Evolutionary conservation across 2,797 vertebrate genomes (phyloP), one percentile per base, ranked within the genome.

Genomic region (Oryzias sinensis): DNA sequence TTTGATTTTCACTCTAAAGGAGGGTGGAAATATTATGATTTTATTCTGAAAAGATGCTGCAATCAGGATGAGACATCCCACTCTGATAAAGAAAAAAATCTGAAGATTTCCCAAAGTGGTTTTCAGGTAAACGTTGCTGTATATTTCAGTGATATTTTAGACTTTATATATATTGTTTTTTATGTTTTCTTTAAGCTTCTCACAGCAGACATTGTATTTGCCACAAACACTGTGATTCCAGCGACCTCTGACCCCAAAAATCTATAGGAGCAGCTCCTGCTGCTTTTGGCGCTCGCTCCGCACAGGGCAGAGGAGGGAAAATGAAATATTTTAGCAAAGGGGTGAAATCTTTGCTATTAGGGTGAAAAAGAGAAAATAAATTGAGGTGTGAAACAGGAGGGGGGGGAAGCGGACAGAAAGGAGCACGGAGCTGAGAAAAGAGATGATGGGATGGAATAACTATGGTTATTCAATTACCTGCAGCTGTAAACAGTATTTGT

Each of bases 171-270:
- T 37, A 11, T 37, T 13, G 33, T 37, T 37, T 37, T 11, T 33
- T 33, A 33, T 33, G 9, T 37, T 37, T 37, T 37, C 33, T 37
- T 37, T 37, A 37, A 37, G 9, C 33, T 37, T 37, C 33, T 37
- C 8, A 11, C 33, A 4, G 3, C 33, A 11, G 33, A 37, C 33
- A 37, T 11, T 37, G 33, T 37, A 47, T 49, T 41, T 11, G 37
- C 58, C 17, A 49, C 25, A 48, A 33, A 27, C 43, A 45, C 14
- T n/a, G 14, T 11, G 49, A 43, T 46, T 68, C 49, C 24, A 49
- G 33, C 56, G 53, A 68, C 68, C 53, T 6, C 18, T 69, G 66
- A 68, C 60, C 62, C 69, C 2, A 13, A 48, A 20, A 4, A 9
- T 62, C 59, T 42, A 44, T 58, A 33, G 41, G 48, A 65, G 56